phyloP scores from a whole-genome alignment of 2,888 invertebrate species.

The Pteria penguin region DNA sequence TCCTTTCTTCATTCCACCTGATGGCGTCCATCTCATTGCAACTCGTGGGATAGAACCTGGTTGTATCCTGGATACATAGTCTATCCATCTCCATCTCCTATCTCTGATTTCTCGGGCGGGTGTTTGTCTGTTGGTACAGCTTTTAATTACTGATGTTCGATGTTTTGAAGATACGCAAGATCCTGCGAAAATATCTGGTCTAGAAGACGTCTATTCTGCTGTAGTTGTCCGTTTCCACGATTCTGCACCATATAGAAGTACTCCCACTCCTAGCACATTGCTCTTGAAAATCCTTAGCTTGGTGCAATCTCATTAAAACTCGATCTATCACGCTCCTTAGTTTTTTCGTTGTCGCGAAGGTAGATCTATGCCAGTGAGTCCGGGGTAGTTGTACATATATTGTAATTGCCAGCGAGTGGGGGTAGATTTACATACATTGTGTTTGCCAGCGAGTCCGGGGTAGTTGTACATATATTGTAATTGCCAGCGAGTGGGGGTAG shows the following conservation, averaged over 20 bases:
- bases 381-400: no score
- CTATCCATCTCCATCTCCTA: conserved; percentile 1
- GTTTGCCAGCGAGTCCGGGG: no score
- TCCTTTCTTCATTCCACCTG: conserved; percentile 16
- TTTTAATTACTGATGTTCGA: not conserved
- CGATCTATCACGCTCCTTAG: no score
- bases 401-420: no score
- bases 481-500: no score
- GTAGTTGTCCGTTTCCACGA: not conserved
- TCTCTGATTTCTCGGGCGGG: not conserved
- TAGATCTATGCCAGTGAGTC: no score
- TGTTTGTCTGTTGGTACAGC: not conserved
- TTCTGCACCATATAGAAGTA: not conserved
- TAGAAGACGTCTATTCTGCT: conserved; percentile 7
- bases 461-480: no score
- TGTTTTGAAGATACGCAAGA: not conserved
- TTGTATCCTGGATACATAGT: conserved; percentile 8
- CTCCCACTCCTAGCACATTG: conserved; percentile 5
- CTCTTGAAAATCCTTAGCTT: no score
- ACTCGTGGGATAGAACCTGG: conserved; percentile 10
- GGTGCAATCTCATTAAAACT: no score
- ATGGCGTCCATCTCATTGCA: no score
- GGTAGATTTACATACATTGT: no score
- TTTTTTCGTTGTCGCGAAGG: no score
- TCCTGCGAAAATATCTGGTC: conserved; percentile 18